Conservation (phyloP, 35 echinoderm and acorn worm genomes). For the Stichopus chloronotus region DNA sequence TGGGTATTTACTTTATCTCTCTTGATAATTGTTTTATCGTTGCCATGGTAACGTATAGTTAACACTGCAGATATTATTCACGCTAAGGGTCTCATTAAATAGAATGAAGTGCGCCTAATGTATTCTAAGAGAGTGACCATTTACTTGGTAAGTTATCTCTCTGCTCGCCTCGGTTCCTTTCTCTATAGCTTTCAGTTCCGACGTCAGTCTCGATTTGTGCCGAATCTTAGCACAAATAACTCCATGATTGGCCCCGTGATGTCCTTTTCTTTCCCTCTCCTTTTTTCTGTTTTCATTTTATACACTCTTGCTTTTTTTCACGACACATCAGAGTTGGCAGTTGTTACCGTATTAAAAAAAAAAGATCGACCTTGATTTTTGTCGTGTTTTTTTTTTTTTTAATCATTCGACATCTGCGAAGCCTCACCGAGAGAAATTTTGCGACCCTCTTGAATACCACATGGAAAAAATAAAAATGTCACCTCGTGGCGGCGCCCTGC, state of each 20-base stretch:
- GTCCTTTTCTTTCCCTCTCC: background rate
- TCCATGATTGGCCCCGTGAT: too few relatives aligned
- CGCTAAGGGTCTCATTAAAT: background rate
- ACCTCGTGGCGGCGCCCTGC: slow-evolving; percentile 38
- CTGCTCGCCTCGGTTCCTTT: too few relatives aligned
- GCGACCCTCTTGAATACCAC: slow-evolving; percentile 23
- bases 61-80: too few relatives aligned
- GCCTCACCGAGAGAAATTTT: slow-evolving; percentile 38
- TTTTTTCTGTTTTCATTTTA: slow-evolving; percentile 38
- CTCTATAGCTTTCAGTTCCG: too few relatives aligned
- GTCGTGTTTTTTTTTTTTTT: slow-evolving; percentile 50
- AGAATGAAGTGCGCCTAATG: background rate
- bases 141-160: too few relatives aligned
- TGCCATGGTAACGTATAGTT: background rate
- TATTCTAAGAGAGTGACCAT: too few relatives aligned
- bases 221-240: too few relatives aligned
- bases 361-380: slow-evolving; percentile 33
- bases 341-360: slow-evolving; percentile 27
- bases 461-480: slow-evolving; percentile 54
- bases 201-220: too few relatives aligned
- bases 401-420: slow-evolving; percentile 52
- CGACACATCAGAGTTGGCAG: slow-evolving; percentile 22
- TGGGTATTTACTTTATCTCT: background rate
- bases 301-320: slow-evolving; percentile 29
- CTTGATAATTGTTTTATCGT: background rate